Percentiles rank a stretch among this genome's conserved stretches.
Conservation (phyloP, 2,888 invertebrate species). For the Chromoteleia sp. region DNA sequence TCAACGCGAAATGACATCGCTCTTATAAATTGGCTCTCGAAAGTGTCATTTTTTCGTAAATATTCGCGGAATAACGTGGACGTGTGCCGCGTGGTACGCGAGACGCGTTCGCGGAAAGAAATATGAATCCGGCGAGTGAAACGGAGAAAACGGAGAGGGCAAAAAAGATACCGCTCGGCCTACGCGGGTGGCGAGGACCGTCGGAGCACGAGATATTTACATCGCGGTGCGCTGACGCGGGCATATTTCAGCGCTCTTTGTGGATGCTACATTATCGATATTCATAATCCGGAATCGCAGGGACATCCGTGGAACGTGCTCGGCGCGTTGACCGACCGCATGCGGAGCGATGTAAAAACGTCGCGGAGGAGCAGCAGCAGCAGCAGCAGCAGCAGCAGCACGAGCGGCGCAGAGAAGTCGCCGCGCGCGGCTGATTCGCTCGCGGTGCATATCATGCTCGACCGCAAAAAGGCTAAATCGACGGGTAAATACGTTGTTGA, state of each 20-base stretch:
- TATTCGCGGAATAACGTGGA: conserved; percentile 37
- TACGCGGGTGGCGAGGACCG: conserved; percentile 59
- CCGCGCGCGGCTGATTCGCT: conserved; percentile 38
- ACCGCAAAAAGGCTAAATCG: conserved; percentile 82
- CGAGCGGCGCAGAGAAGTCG: conserved; percentile 54
- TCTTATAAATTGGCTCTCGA: conserved; percentile 29
- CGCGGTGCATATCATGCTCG: conserved; percentile 65
- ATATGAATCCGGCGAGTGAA: conserved; percentile 31
- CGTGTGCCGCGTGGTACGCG: conserved; percentile 32
- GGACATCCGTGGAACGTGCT: conserved; percentile 77
- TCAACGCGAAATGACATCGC: conserved; percentile 12
- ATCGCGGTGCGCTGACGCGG: conserved; percentile 71
- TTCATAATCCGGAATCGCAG: conserved; percentile 78
- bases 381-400: too few species aligned
- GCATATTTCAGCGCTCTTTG: conserved; percentile 70
- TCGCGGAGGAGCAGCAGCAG: conserved; percentile 57
- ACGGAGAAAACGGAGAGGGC: conserved; percentile 22
- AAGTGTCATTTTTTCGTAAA: conserved; percentile 36
- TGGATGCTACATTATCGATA: conserved; percentile 77
- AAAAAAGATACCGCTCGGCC: conserved; percentile 46
- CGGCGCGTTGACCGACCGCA: conserved; percentile 75
- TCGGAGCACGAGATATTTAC: conserved; percentile 74
- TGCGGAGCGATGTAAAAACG: conserved; percentile 71
- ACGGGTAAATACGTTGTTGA: conserved; percentile 83
- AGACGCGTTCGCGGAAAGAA: conserved; percentile 52